A percentile compares a stretch with the other conserved stretches of the same genome.
These are phyloP conservation scores for Eulemur rufifrons DNA, from an alignment of 2,113 vertebrate genomes.

Conservation along the genomic window DNA sequence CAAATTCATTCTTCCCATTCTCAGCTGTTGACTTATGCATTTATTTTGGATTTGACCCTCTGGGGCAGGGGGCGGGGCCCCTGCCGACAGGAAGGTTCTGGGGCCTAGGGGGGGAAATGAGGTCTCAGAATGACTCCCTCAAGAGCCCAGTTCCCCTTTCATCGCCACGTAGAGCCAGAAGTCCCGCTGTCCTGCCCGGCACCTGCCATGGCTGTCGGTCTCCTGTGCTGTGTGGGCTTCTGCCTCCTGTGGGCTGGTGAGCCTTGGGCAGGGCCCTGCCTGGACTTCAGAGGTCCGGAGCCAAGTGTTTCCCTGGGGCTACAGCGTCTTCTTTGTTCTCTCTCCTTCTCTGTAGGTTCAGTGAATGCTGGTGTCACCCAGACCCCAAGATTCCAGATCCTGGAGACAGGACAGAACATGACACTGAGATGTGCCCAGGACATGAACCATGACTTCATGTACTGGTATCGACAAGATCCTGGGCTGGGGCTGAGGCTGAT, in stretches of 20 bases:
- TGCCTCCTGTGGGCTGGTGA: background rate
- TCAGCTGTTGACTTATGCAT: rapidly evolving
- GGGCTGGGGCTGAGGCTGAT: background rate
- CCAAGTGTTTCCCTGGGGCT: rapidly evolving
- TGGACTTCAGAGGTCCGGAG: rapidly evolving
- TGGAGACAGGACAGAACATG: background rate
- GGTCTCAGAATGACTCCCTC: background rate
- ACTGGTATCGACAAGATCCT: background rate
- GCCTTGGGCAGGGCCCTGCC: background rate
- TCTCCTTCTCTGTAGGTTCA: background rate
- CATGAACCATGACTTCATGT: background rate
- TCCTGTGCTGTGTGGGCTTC: background rate
- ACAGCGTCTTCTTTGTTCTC: background rate
- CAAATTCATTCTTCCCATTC: rapidly evolving
- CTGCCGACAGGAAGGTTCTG: background rate
- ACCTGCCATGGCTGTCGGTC: rapidly evolving
- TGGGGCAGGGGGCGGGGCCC: background rate
- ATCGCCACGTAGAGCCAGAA: rapidly evolving
- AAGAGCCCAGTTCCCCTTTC: rapidly evolving
- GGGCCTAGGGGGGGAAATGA: background rate
- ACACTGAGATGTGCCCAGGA: background rate
- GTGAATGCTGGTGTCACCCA: background rate
- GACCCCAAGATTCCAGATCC: background rate
- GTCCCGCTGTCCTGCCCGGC: rapidly evolving
- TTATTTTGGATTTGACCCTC: background rate